These are phyloP conservation scores for Himalopsyche kuldschensis DNA, from an alignment of 2,888 invertebrate genomes.

Conservation along the genomic window DNA sequence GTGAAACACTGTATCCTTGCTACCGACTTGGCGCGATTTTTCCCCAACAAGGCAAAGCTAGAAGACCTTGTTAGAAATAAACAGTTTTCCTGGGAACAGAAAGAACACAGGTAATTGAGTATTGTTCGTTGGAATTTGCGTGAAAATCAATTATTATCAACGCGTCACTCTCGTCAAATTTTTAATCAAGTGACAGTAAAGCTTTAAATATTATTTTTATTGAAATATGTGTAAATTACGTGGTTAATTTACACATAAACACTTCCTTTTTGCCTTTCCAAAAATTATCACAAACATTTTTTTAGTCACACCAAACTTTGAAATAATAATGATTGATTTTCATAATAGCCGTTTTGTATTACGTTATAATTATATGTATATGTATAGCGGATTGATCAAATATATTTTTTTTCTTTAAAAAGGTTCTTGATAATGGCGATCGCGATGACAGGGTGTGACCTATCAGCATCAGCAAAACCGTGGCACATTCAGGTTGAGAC, in stretches of 20 bases:
- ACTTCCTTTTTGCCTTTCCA: too few relatives aligned
- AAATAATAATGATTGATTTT: too few relatives aligned
- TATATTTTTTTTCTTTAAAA: not conserved
- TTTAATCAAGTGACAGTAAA: too few relatives aligned
- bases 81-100: conserved; percentile 66
- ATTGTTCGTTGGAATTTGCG: not conserved
- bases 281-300: too few relatives aligned
- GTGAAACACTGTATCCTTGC: conserved; percentile 83
- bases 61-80: conserved; percentile 56
- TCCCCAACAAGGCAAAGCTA: conserved; percentile 71
- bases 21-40: conserved; percentile 81
- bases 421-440: conserved; percentile 72
- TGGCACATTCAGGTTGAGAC: conserved; percentile 81
- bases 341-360: not conserved
- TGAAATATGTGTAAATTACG: too few relatives aligned
- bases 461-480: conserved; percentile 82
- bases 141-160: too few relatives aligned
- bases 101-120: conserved; percentile 63
- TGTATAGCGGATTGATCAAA: not conserved
- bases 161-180: too few relatives aligned
- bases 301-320: too few relatives aligned
- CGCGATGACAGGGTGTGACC: conserved; percentile 81
- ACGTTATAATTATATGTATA: not conserved
- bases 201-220: too few relatives aligned
- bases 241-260: too few relatives aligned